Evolutionary conservation across 2,113 vertebrate genomes (phyloP).

Genomic region (Natator depressus): DNA sequence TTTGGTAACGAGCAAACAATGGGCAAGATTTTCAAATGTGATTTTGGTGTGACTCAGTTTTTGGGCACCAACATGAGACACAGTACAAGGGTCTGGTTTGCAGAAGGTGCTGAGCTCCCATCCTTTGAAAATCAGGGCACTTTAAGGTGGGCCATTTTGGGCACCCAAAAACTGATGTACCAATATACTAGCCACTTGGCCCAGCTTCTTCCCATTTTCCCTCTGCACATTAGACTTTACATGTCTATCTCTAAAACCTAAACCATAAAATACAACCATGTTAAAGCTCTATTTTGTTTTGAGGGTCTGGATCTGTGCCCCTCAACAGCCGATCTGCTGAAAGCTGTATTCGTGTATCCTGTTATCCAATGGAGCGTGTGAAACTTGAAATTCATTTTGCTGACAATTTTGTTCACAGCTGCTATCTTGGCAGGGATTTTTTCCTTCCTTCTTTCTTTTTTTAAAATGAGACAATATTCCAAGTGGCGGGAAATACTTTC

Average conservation of each 20-base stretch:
- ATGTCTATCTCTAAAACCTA: neutral
- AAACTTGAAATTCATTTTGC: slow-evolving; percentile 28
- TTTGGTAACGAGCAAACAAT: neutral
- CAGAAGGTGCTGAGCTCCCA: neutral
- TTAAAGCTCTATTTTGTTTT: neutral
- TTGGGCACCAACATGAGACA: neutral
- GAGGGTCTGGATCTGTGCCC: neutral
- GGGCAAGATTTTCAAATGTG: neutral
- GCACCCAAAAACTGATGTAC: neutral
- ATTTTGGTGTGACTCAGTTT: neutral
- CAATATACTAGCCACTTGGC: neutral
- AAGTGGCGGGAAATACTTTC: slow-evolving; percentile 37
- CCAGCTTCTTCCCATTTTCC: neutral
- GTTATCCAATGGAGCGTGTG: neutral
- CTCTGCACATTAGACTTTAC: neutral
- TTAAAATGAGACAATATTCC: slow-evolving; percentile 51
- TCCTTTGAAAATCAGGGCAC: neutral
- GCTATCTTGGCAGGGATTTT: slow-evolving; percentile 59
- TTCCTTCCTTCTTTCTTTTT: too few relatives aligned
- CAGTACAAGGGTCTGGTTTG: neutral
- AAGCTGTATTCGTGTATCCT: neutral
- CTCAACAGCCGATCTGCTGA: neutral
- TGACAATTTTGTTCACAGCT: slow-evolving; percentile 62
- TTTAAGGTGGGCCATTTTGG: neutral
- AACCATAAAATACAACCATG: neutral